phyloP scores from a whole-genome alignment of 2,113 vertebrate genomes.

The Tetrao urogallus region DNA sequence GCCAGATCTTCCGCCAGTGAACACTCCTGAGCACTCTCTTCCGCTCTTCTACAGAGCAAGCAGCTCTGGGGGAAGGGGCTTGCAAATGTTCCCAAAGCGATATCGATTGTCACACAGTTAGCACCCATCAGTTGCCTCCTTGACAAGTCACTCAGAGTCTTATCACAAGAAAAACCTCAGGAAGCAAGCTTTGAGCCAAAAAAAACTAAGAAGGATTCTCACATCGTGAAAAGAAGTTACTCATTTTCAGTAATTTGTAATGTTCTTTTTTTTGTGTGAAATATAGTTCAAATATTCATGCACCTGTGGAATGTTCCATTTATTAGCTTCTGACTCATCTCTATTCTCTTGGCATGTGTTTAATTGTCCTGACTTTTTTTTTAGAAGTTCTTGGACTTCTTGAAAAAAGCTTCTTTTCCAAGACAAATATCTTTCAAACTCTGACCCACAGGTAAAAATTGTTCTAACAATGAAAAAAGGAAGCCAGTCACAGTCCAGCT shows the following conservation, averaged over 20 bases:
- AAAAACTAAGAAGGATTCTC: too few relatives aligned
- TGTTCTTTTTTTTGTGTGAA: neutral
- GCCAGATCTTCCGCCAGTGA: too few relatives aligned
- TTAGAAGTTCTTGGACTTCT: neutral
- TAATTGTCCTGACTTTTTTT: neutral
- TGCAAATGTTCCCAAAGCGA: too few relatives aligned
- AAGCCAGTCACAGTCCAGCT: neutral
- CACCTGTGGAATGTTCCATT: neutral
- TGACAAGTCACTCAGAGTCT: too few relatives aligned
- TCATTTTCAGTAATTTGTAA: neutral
- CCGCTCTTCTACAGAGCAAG: too few relatives aligned
- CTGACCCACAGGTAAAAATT: neutral
- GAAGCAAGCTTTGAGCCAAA: too few relatives aligned
- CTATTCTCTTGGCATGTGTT: neutral
- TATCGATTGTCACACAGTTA: too few relatives aligned
- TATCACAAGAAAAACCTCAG: too few relatives aligned
- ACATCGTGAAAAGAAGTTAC: slow-evolving; percentile 34
- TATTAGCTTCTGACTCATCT: neutral
- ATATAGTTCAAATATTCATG: slow-evolving; percentile 21
- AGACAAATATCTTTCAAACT: neutral
- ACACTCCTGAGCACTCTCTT: too few relatives aligned
- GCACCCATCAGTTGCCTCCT: too few relatives aligned
- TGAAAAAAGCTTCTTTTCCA: neutral
- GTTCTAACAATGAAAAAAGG: neutral
- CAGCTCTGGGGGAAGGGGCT: too few relatives aligned